Percentiles rank a stretch among this genome's conserved stretches.
These are phyloP conservation scores for Triplophysa yarkandensis DNA, from an alignment of 2,797 vertebrate species.

Conservation along the genomic window DNA sequence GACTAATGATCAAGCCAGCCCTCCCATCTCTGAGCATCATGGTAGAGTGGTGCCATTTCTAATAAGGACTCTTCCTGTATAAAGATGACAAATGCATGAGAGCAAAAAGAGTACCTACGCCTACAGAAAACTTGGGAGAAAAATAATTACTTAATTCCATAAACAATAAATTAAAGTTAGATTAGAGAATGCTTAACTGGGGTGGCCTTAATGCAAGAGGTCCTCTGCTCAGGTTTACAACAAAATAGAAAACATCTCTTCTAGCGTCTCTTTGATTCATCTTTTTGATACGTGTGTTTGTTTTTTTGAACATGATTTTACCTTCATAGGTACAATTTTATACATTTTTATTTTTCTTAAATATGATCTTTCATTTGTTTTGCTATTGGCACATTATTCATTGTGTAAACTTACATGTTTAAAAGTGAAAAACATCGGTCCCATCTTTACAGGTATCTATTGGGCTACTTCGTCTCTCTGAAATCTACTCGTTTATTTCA, in stretches of 20 bases:
- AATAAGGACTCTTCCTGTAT: conserved; percentile 70
- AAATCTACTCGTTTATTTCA: background rate
- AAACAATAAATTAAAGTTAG: conserved; percentile 67
- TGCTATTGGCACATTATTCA: no score
- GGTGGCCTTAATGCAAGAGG: conserved; percentile 37
- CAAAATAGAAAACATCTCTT: conserved; percentile 14
- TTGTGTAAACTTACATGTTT: no score
- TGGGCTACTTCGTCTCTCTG: no score
- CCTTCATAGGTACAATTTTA: no score
- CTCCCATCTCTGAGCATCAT: conserved; percentile 53
- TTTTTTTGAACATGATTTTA: no score
- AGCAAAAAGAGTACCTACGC: conserved; percentile 56
- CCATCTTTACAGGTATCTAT: background rate
- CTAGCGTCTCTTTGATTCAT: conserved; percentile 21
- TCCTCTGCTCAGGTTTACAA: conserved; percentile 10
- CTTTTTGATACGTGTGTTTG: no score
- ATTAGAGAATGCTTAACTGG: conserved; percentile 64
- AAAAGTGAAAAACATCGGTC: background rate
- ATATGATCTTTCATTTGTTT: no score
- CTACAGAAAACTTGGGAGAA: conserved; percentile 60
- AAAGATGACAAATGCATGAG: conserved; percentile 67
- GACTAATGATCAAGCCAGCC: conserved; percentile 70
- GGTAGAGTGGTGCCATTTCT: conserved; percentile 61
- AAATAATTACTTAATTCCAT: conserved; percentile 54
- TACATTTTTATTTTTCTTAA: no score